These are phyloP conservation scores for Chromoteleia sp. DNA, from an alignment of 2,888 invertebrate species.

Conservation along the genomic window DNA sequence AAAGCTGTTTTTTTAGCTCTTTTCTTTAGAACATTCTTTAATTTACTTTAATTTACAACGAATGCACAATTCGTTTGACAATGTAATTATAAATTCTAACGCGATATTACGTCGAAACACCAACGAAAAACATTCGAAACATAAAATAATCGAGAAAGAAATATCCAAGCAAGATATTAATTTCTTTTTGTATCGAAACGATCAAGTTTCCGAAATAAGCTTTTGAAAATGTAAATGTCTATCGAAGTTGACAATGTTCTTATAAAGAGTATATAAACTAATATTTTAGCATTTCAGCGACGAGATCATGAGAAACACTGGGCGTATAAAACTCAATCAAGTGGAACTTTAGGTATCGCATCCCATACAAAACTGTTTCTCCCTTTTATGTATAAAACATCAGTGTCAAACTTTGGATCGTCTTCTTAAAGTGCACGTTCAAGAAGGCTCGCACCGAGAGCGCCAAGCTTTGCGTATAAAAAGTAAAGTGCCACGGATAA, in stretches of 20 bases:
- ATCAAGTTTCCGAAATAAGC: no score
- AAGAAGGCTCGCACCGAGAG: conserved; percentile 15
- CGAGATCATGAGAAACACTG: conserved; percentile 32
- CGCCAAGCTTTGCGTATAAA: conserved; percentile 17
- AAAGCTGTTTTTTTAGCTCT: not conserved
- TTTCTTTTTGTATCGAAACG: no score
- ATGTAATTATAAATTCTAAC: no score
- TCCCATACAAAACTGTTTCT: conserved; percentile 36
- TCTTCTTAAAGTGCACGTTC: conserved; percentile 41
- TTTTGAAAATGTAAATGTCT: no score
- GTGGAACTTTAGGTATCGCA: conserved; percentile 47
- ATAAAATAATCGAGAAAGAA: no score
- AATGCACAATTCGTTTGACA: no score
- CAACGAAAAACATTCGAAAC: no score
- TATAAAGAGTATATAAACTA: conserved; percentile 18
- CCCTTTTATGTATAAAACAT: conserved; percentile 54
- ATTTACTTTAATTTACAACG: no score
- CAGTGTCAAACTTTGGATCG: conserved; percentile 50
- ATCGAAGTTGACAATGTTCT: conserved; percentile 21
- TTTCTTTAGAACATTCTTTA: no score
- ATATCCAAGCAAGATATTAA: no score
- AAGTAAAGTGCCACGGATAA: conserved; percentile 39
- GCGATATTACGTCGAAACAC: no score
- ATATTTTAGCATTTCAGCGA: conserved; percentile 27
- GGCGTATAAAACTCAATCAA: conserved; percentile 49